Base-by-base conservation (phyloP, 2,888 invertebrate species). In the Tyria jacobaeae region DNA sequence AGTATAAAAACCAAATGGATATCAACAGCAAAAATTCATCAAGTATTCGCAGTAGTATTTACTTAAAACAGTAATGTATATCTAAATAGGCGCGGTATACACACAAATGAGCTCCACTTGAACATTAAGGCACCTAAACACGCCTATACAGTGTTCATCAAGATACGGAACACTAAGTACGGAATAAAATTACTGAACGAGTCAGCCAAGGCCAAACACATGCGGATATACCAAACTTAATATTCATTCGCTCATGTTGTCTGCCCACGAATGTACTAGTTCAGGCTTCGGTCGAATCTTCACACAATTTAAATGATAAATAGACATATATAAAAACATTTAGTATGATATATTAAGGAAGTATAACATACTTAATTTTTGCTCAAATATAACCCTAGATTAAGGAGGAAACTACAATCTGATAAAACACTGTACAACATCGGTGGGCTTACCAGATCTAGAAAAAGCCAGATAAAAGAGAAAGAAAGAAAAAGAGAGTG, bases 111-210 rank as follows among this genome's bases (percentile, higher is more conserved):
- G 66, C 68, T 69, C 61, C 47, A 68, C 62, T 47, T 60, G 66
- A 61, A 75, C 67, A 79, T 81, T 79, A 79, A 76, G 78, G 72
- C 71, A 71, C 65, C 78, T 72, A 76, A 81, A 79, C 81, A 83
- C 82, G 81, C 80, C 74, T 79, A 78, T 79, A 75, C 78, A 71
- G 75, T 81, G 86, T 83, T 79, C 85, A 87, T 86, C 86, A 85
- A 81, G 87, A 89, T 84, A 90, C 91, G 91, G 90, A 92, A 92
- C 88, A 86, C 86, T 86, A 83, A 86, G 81, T 82, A 81, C 80
- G 82, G 88, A 89, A 89, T 90, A 89, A 89, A 85, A 87, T 90
- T 86, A 89, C 80, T 75, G 82, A 88, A 81, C 84, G 81, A 84
- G 81, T 62, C 67, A 71, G 75, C 86, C 92, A 92, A 92, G 92